Percentiles rank a stretch among this genome's conserved stretches.
Evolutionary conservation across 2,888 invertebrate genomes (phyloP).

Genomic region (Archips crataeganus): DNA sequence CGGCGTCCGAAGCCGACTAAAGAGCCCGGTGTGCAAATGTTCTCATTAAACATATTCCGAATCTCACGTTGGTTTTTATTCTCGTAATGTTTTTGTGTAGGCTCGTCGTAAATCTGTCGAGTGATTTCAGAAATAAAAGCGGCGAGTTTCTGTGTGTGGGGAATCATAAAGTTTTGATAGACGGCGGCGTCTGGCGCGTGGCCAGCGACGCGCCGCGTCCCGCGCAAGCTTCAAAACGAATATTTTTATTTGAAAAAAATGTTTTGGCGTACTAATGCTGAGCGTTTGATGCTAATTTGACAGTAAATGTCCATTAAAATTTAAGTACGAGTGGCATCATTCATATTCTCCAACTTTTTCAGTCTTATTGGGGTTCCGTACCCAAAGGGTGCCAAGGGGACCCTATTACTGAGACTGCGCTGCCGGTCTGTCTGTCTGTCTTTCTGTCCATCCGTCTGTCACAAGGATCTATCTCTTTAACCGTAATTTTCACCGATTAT

Average conservation of each 20-base stretch:
- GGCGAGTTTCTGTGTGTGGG: slow-evolving; percentile 41
- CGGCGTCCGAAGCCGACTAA: neutral
- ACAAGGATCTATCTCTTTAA: neutral
- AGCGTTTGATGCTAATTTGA: slow-evolving; percentile 39
- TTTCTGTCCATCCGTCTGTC: too few species aligned
- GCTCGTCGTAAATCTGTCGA: slow-evolving; percentile 48
- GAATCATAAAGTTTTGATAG: slow-evolving; percentile 48
- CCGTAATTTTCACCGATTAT: neutral
- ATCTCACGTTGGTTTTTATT: slow-evolving; percentile 26
- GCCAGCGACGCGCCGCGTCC: slow-evolving; percentile 41
- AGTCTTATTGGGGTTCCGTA: neutral
- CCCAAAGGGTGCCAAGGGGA: too few species aligned
- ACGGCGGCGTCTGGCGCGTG: slow-evolving; percentile 40
- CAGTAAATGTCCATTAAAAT: slow-evolving; percentile 35
- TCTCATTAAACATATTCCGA: slow-evolving; percentile 25
- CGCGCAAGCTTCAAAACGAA: neutral
- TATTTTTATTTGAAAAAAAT: slow-evolving; percentile 22
- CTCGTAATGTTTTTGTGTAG: slow-evolving; percentile 34
- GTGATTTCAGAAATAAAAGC: slow-evolving; percentile 52
- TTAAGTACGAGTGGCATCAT: slow-evolving; percentile 15
- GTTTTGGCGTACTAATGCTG: slow-evolving; percentile 20
- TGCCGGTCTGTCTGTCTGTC: too few species aligned
- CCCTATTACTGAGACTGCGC: too few species aligned
- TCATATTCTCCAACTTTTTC: slow-evolving; percentile 8
- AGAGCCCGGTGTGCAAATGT: slow-evolving; percentile 14